Evolutionary conservation across 1,140 invertebrate genomes (phyloP), one percentile per base, ranked within the genome.

Genomic region (Chelonus insularis): DNA sequence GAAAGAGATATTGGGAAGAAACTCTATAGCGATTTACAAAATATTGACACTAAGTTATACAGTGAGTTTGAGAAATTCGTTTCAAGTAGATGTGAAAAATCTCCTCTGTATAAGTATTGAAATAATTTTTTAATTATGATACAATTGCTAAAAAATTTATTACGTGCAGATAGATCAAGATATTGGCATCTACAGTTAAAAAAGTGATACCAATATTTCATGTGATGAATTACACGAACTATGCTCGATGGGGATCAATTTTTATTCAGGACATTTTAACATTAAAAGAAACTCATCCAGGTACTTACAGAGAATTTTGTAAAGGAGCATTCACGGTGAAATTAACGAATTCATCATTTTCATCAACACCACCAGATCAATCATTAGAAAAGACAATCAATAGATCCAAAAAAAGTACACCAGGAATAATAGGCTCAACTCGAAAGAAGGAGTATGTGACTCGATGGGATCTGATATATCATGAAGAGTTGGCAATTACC

Each of bases 121-220:
- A 50, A 39, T 29, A 64, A 34, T 50, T 23, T 56, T 41, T 14
- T 60, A 3, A 43, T 54, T 16, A 57, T 57, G 12, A 37, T 51
- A 11, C 5, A 55, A 36, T 41, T 57, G 6, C 8, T 36, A 14
- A 18, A 18, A 21, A 25, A 62, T 50, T 57, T 55, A 11, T 57
- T 64, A 37, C 20, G 59, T 21, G 41, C 39, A n/a, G 59, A 67
- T 62, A 36, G 59, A 0, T 36, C 47, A 39, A 59, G 62, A 1
- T 20, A 67, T 50, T 67, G 62, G 62, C 6, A 58, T 9, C 8
- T 0, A 41, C 56, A n/a, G 7, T 58, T 1, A 43, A 62, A 25
- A 61, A 64, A 54, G 3, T 64, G 4, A 45, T 52, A 41, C 59
- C 65, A 6, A n/a, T 64, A 12, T 62, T 67, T 16, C 43, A 50